These are phyloP conservation scores for Echinops telfairi DNA, from an alignment of 2,113 vertebrate genomes.

Conservation along the genomic window DNA sequence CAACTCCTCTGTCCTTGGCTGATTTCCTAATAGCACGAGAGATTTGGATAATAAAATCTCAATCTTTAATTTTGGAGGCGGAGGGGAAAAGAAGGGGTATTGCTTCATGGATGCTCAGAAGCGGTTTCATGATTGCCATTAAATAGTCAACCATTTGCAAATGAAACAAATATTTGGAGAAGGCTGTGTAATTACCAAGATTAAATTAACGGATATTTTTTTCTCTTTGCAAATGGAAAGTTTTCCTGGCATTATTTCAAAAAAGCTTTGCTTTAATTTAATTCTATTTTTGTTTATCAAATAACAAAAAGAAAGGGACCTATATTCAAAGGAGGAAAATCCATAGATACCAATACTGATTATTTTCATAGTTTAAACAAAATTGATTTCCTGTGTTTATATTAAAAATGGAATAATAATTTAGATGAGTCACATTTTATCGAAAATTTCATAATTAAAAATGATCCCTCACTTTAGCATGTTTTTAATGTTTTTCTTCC, in stretches of 20 bases:
- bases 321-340: background rate
- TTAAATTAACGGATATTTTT: background rate
- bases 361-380: constrained; percentile 4
- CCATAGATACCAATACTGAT: background rate
- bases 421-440: background rate
- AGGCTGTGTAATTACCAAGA: background rate
- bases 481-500: background rate
- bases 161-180: constrained; percentile 33
- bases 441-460: constrained; percentile 40
- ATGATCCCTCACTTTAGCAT: background rate
- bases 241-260: background rate
- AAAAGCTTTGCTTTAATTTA: constrained; percentile 1
- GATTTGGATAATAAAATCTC: background rate
- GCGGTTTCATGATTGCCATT: background rate
- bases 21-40: constrained; percentile 10
- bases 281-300: constrained; percentile 14
- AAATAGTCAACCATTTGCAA: constrained; percentile 17
- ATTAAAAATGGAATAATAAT: background rate
- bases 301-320: background rate
- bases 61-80: constrained; percentile 27
- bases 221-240: constrained; percentile 30
- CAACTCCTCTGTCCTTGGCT: background rate
- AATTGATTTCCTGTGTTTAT: background rate
- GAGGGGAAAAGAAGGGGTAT: background rate
- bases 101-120: background rate